phyloP scores from a whole-genome alignment of 2,797 vertebrate genomes.

The Allobates femoralis region DNA sequence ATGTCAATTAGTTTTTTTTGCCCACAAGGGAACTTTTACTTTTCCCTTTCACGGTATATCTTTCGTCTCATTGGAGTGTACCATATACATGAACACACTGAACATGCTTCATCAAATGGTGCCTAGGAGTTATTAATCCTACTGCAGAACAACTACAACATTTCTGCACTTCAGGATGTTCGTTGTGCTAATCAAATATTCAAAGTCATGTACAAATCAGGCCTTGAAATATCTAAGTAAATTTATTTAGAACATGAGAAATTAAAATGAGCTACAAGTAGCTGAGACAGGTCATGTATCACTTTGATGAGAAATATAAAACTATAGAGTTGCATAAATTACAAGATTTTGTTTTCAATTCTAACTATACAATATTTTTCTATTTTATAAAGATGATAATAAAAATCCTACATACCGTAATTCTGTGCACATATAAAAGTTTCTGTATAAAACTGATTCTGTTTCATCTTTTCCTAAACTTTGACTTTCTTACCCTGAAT shows the following conservation, averaged over 20 bases:
- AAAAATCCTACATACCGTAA: background rate
- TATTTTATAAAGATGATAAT: background rate
- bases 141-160: background rate
- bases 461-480: no score
- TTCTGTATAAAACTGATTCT: background rate
- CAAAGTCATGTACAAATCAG: background rate
- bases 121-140: background rate
- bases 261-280: background rate
- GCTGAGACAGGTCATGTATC: background rate
- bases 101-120: background rate
- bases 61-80: no score
- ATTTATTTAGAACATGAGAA: conserved; percentile 21
- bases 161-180: background rate
- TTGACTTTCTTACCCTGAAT: no score
- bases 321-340: conserved; percentile 11
- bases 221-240: conserved; percentile 11
- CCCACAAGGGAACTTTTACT: no score
- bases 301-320: background rate
- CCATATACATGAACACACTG: no score
- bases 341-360: conserved; percentile 3
- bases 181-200: background rate
- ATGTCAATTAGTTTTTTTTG: no score
- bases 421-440: background rate
- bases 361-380: background rate
- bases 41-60: no score